These are phyloP conservation scores for Parascotia fuliginaria DNA, from an alignment of 2,888 invertebrate species.

Conservation along the genomic window DNA sequence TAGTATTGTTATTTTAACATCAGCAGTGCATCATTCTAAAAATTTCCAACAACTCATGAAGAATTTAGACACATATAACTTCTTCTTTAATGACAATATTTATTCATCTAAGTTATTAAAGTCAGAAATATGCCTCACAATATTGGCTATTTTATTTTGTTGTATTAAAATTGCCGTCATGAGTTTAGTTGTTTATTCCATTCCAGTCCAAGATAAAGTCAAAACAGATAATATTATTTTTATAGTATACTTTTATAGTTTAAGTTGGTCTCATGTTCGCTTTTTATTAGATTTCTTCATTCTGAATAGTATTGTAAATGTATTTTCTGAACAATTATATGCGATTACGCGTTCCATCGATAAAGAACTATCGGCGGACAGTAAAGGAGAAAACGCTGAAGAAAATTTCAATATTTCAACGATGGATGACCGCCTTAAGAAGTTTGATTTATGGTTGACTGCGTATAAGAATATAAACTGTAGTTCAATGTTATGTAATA, in stretches of 20 bases:
- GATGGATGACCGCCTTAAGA: slow-evolving; percentile 7
- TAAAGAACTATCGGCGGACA: slow-evolving; percentile 6
- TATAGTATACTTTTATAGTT: slow-evolving; percentile 7
- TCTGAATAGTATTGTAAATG: slow-evolving; percentile 33
- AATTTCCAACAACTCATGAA: slow-evolving; percentile 18
- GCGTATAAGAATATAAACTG: slow-evolving; percentile 45
- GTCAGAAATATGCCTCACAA: slow-evolving; percentile 14
- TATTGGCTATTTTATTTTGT: not conserved
- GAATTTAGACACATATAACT: slow-evolving; percentile 25
- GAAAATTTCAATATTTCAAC: not conserved
- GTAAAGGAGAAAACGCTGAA: not conserved
- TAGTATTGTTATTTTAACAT: slow-evolving; percentile 13
- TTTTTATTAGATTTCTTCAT: slow-evolving; percentile 44
- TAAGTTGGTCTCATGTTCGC: slow-evolving; percentile 35
- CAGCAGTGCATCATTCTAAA: slow-evolving; percentile 12
- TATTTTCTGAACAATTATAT: slow-evolving; percentile 49
- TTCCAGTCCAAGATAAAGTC: no score
- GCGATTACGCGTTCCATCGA: slow-evolving; percentile 39
- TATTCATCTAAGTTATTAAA: slow-evolving; percentile 17
- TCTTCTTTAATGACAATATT: slow-evolving; percentile 9
- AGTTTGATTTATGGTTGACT: slow-evolving; percentile 45
- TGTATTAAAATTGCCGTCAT: no score
- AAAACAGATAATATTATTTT: not conserved
- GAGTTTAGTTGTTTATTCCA: no score
- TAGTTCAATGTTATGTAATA: slow-evolving; percentile 41